Evolutionary conservation across 2,888 invertebrate species (phyloP), one percentile per base, ranked within the genome.

Genomic region (Dryobotodes eremita): DNA sequence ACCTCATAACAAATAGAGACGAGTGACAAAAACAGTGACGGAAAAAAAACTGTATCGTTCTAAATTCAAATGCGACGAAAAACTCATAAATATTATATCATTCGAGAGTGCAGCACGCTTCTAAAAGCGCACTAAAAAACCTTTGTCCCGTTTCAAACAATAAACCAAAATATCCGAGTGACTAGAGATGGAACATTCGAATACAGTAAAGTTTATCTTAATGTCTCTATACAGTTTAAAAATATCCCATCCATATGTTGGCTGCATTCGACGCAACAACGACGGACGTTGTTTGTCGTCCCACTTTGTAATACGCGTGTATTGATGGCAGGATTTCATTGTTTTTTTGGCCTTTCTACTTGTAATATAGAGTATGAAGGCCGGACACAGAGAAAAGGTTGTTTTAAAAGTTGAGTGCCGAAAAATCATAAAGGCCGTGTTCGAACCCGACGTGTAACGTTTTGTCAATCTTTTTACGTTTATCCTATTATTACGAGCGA

Each of bases 61-160:
- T 86, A 91, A 90, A 92, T 91, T 91, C 91, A 91, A 92, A 92
- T 90, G 89, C 90, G 89, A 89, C 89, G 88, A 91, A 92, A 91
- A 88, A 82, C 87, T 90, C 92, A 90, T 94, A 94, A 94, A 94
- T 93, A 93, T 92, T 92, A 92, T 90, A 94, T 92, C 88, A 92
- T 90, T 89, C 87, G 88, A 88, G 93, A 93, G 93, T 92, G 93
- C 91, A 88, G 82, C 89, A 91, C 89, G 89, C 90, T 91, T 89
- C 91, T 93, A 94, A 94, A 94, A 95, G 93, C 92, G 90, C 92
- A 92, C 91, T 94, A 94, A 96, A 96, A 95, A 96, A 95, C 93
- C 93, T 95, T 95, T 95, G 94, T 95, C 94, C 93, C 91, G 90
- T 92, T 90, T 92, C 91, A 94, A 96, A 96, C 95, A 96, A 96